Conservation (phyloP, 2,113 vertebrate genomes). For the Gambusia holbrooki region DNA sequence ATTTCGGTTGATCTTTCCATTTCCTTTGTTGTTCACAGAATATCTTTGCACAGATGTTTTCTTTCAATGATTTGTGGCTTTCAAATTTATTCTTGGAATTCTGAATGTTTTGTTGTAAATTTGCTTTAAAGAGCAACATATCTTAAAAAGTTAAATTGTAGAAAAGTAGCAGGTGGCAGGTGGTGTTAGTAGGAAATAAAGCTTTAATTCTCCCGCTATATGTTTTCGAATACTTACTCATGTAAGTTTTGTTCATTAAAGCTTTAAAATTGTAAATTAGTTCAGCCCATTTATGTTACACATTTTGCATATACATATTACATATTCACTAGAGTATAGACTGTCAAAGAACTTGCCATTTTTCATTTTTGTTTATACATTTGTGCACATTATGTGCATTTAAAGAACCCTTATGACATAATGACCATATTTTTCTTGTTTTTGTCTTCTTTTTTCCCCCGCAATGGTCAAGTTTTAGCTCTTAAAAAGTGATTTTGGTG, state of each 20-base stretch:
- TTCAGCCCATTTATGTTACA: not conserved
- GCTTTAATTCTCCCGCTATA: constrained; percentile 57
- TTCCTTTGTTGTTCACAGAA: constrained; percentile 51
- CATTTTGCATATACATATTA: not conserved
- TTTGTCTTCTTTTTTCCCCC: too few relatives aligned
- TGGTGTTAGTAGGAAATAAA: constrained; percentile 63
- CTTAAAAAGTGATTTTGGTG: too few relatives aligned
- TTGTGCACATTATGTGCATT: not conserved
- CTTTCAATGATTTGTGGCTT: constrained; percentile 42
- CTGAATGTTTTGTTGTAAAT: constrained; percentile 34
- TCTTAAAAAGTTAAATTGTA: constrained; percentile 37
- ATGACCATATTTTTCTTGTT: not conserved
- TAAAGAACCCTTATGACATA: not conserved
- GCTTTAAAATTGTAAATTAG: constrained; percentile 67
- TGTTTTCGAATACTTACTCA: constrained; percentile 18
- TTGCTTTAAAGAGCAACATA: constrained; percentile 46
- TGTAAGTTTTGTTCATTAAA: constrained; percentile 59
- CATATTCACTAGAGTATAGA: not conserved
- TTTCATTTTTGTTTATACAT: not conserved
- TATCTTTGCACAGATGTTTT: constrained; percentile 46
- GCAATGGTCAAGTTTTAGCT: too few relatives aligned
- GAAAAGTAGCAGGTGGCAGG: constrained; percentile 66
- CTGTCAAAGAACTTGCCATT: not conserved
- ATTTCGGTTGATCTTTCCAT: constrained; percentile 49
- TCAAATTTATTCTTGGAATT: constrained; percentile 22